Base-by-base conservation (phyloP, 1,140 invertebrate genomes). In the Panonychus citri region DNA sequence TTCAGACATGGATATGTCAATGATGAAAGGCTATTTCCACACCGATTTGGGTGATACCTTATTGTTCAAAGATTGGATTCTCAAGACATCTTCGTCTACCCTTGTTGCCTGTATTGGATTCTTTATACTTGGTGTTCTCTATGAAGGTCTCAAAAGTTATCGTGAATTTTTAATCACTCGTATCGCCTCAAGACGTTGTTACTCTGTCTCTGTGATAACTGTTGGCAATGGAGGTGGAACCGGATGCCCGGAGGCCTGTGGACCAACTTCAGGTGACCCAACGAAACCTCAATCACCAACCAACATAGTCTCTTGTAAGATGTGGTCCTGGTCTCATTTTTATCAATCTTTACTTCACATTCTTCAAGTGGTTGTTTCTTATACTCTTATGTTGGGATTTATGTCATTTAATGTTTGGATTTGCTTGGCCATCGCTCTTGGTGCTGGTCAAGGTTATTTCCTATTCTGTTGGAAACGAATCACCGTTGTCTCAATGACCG, bases 331-430 rank as follows among this genome's bases (percentile, higher is more conserved):
- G 1, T 15, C 21, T 5, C 49, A 60, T 57, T 13, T 80, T n/a
- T 72, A 82, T 34, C 89, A 96, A 70, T 93, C 89, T 1, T 63
- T 81, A 12, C 74, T 97, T 7, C 89, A 96, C 68, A 76, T 90
- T 1, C 13, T 75, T 8, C 73, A 75, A 62, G 66, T 75, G 26
- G 63, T 67, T 21, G 57, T 74, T 42, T 68, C 68, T 49, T 75
- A 75, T 61, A 68, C 69, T 51, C 64, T 75, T 0, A 75, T 75
- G 74, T 62, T 75, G 53, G 65, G 72, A 28, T 74, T 75, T 62
- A 75, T 75, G 74, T 74, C 73, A 1, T 75, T 71, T 64, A 74
- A 74, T 60, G 68, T 67, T 26, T 75, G 71, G 67, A 59, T 75
- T 24, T 73, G 72, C 58, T 24, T 75, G 2, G 66, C 69, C 7